Evolutionary conservation across 2,888 invertebrate species (phyloP), one percentile per base, ranked within the genome.

Genomic region (Eristalis tenax): DNA sequence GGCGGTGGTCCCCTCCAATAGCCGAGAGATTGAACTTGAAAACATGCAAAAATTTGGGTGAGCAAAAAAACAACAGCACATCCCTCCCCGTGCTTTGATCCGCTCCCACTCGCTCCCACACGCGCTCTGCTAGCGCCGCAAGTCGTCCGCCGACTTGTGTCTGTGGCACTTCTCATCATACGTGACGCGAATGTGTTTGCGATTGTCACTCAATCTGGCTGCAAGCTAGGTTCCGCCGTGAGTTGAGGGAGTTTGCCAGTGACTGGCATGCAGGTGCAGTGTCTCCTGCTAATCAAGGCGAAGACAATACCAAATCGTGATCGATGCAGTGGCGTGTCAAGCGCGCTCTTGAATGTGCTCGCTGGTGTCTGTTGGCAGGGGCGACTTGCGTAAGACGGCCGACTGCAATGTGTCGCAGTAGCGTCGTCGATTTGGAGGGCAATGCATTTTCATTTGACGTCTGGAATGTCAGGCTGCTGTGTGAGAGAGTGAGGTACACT

Each of bases 1-100:
- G 15, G 13, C 23, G 11, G 40, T 57, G 18, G 22, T 13, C 15
- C 13, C 26, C 23, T 28, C 22, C 26, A 26, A 4, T 15, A 10
- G 59, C 26, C 59, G 59, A 59, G 26, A 59, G 59, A 23, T 23
- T 66, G 75, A 66, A 75, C 75, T 75, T 75, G 75, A 38, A 75
- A 75, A 75, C 10, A 66, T 66, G 66, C 64, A 73, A 63, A 73
- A 43, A 23, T 28, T 4, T 63, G 11, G 28, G 35, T 1, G 43
- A 50, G n/a, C 26, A 26, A 50, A 40, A 50, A 50, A 15, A 50
- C 4, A 50, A n/a, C 28, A 28, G 4, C 32, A 0, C 18, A 6
- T 50, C 50, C 50, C 50, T n/a, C 26, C 56, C n/a, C 10, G n/a
- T n/a, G n/a, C n/a, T n/a, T n/a, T n/a, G 23, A 3, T 59, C 11